A percentile compares a stretch with the other conserved stretches of the same genome.
Conservation (phyloP, 2,797 vertebrate genomes). For the Chrysocyon brachyurus region DNA sequence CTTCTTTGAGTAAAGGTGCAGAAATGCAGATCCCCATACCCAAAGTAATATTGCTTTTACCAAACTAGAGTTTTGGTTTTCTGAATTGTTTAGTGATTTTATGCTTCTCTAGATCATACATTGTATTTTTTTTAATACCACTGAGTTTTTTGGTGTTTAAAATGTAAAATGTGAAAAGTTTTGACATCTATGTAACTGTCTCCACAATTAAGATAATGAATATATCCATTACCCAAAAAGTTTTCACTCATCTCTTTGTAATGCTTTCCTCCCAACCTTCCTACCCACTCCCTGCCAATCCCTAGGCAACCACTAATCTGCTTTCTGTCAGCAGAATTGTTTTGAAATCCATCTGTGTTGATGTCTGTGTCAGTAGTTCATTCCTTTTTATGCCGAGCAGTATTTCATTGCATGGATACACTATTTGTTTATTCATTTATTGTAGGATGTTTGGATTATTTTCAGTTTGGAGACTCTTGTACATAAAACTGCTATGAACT, state of each 20-base stretch:
- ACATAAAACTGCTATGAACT: background rate
- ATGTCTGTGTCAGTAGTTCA: background rate
- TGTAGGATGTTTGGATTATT: background rate
- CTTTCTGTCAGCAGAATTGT: background rate
- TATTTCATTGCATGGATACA: background rate
- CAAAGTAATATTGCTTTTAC: background rate
- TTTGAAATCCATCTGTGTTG: background rate
- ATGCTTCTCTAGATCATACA: background rate
- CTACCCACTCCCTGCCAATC: background rate
- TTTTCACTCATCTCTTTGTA: background rate
- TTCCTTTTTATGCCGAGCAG: background rate
- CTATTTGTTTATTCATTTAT: background rate
- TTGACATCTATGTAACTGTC: background rate
- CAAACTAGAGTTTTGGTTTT: background rate
- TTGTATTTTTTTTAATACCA: slow-evolving; percentile 25
- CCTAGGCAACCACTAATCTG: background rate
- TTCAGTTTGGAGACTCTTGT: background rate
- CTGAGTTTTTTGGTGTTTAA: background rate
- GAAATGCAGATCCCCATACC: background rate
- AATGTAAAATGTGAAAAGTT: background rate
- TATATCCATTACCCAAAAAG: background rate
- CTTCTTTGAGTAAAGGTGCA: background rate
- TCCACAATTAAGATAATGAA: background rate
- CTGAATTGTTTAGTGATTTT: background rate
- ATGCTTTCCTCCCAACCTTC: background rate